A percentile compares a stretch with the other conserved stretches of the same genome.
These are phyloP conservation scores for Watsonalla binaria DNA, from an alignment of 2,888 invertebrate species.

Conservation along the genomic window DNA sequence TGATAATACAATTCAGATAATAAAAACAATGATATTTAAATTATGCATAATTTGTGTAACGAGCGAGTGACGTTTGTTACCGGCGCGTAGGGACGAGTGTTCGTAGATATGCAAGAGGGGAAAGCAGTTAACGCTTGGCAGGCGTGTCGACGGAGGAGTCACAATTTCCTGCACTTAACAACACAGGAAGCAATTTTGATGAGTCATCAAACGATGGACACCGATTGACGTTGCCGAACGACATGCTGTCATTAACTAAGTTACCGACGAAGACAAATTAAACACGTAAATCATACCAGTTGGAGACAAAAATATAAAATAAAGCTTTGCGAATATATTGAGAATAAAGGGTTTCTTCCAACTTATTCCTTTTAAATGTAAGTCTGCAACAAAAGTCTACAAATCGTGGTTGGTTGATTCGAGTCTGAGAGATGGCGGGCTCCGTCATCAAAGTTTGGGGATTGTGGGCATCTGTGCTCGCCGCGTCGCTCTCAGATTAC, in stretches of 20 bases:
- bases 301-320: background rate
- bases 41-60: too few relatives aligned
- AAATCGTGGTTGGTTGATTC: slow-evolving; percentile 58
- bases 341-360: slow-evolving; percentile 36
- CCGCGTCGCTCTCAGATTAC: slow-evolving; percentile 73
- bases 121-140: slow-evolving; percentile 58
- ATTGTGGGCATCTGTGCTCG: slow-evolving; percentile 74
- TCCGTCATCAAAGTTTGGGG: slow-evolving; percentile 74
- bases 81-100: slow-evolving; percentile 15
- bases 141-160: slow-evolving; percentile 72
- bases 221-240: slow-evolving; percentile 53
- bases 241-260: slow-evolving; percentile 57
- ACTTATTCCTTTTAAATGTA: slow-evolving; percentile 47
- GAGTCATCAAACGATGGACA: slow-evolving; percentile 74
- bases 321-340: slow-evolving; percentile 19
- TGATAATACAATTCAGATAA: too few relatives aligned
- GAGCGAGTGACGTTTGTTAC: too few relatives aligned
- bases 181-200: slow-evolving; percentile 76
- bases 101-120: slow-evolving; percentile 8
- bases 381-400: slow-evolving; percentile 59
- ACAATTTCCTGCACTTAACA: slow-evolving; percentile 79
- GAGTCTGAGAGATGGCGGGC: slow-evolving; percentile 49
- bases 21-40: too few relatives aligned
- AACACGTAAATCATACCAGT: background rate
- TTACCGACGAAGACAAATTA: slow-evolving; percentile 30